Base-by-base conservation (phyloP, 2,113 vertebrate genomes). In the Platysteira castanea region DNA sequence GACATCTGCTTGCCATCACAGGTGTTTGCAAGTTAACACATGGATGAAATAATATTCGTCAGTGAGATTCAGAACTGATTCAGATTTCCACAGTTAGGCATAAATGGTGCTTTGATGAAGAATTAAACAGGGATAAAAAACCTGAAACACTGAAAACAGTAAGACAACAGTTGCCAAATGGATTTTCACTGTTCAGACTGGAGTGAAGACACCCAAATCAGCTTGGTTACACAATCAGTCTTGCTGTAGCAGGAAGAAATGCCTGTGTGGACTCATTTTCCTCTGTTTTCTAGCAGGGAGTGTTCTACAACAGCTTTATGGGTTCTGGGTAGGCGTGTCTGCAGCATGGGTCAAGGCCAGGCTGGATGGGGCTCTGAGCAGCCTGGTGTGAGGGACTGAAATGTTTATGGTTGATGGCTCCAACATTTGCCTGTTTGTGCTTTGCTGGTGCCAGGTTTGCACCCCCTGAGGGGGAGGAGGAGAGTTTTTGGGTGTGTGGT, bases 1-100 rank as follows among this genome's bases (percentile, higher is more conserved):
- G 47, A 67, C 44, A 94, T 78, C 82, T 84, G 60, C 61, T 87
- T 87, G 82, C 60, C 11, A 22, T 84, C 47, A 42, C 47, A 81
- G 74, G 50, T 37, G 64, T 87, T 52, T 74, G 46, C 50, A 83
- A 21, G 57, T 90, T 84, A 81, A 70, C 60, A 70, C n/a, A 50
- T 30, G 56, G 52, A 42, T 75, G 73, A 57, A 84, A 69, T 41
- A 56, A 70, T 35, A 49, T 18, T 31, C 33, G 35, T 42, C 53
- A 64, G 24, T 26, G 81, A 78, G 60, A 63, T 67, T 54, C 53
- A 64, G 63, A 90, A 50, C 39, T 35, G 75, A 67, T 42, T 59
- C 37, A 50, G 10, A 60, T 83, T 83, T 53, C 57, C 70, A 54
- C 71, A 78, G 75, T 75, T 19, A 90, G 47, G 54, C 7, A 22